These are phyloP conservation scores for Drosophila mimetica DNA, from an alignment of 2,888 invertebrate species.

Conservation along the genomic window DNA sequence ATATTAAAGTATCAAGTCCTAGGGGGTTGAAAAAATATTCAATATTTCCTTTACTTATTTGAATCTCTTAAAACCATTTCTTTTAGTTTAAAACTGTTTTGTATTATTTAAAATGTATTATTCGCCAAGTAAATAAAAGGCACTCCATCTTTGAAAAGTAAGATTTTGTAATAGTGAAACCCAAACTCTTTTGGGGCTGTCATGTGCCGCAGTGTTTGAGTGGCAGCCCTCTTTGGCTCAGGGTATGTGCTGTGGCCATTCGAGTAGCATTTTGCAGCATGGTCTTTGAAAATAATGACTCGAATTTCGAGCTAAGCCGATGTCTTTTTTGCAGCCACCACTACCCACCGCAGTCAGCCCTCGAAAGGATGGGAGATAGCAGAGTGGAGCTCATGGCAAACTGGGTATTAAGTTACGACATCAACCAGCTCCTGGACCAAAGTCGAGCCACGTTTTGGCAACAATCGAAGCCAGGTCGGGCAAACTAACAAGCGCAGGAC, in stretches of 20 bases:
- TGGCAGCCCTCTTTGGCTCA: not conserved
- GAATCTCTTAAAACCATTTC: too few relatives aligned
- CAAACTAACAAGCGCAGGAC: conserved; percentile 20
- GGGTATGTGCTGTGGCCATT: conserved; percentile 7
- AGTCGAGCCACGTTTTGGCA: conserved; percentile 37
- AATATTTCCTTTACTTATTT: too few relatives aligned
- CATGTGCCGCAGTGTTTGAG: not conserved
- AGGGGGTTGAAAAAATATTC: too few relatives aligned
- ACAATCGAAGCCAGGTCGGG: conserved; percentile 26
- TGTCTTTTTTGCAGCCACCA: conserved; percentile 13
- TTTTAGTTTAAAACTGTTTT: not conserved
- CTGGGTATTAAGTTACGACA: conserved; percentile 49
- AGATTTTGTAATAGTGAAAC: not conserved
- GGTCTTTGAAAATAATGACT: conserved; percentile 58
- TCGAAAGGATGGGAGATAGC: not conserved
- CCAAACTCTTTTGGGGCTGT: not conserved
- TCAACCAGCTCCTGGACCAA: conserved; percentile 4
- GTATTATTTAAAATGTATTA: not conserved
- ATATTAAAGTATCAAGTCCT: too few relatives aligned
- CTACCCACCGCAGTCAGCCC: not conserved
- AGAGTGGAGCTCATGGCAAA: conserved; percentile 9
- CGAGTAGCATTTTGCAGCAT: conserved; percentile 16
- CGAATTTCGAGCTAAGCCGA: conserved; percentile 43
- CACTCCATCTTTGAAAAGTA: too few relatives aligned
- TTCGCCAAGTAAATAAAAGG: not conserved